phyloP scores from a whole-genome alignment of 2,113 vertebrate genomes.

The Physeter macrocephalus region DNA sequence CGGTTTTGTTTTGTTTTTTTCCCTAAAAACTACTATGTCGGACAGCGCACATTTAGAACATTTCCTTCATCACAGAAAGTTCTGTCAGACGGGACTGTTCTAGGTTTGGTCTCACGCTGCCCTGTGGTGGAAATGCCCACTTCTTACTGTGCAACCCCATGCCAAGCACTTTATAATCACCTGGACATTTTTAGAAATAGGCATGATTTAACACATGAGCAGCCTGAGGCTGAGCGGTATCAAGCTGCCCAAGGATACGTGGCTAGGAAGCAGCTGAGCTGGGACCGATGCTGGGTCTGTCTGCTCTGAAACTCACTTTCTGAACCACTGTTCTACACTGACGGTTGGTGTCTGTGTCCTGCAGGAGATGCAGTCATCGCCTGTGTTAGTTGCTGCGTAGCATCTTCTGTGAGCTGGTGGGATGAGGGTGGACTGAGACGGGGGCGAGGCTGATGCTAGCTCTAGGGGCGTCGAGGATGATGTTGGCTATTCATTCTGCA shows the following conservation, averaged over 20 bases:
- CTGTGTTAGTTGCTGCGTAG: not conserved
- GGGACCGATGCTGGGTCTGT: not conserved
- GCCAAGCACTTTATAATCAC: not conserved
- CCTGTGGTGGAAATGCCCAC: not conserved
- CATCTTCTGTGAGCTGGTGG: not conserved
- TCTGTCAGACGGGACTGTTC: not conserved
- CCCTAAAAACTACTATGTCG: not conserved
- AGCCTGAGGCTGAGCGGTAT: not conserved
- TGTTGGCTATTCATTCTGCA: not conserved
- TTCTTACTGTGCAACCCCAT: too few relatives aligned
- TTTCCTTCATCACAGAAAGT: not conserved
- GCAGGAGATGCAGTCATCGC: fast-evolving
- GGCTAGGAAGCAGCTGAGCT: not conserved
- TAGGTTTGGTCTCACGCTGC: not conserved
- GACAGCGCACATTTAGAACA: not conserved
- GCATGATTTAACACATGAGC: not conserved
- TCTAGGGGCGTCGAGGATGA: fast-evolving
- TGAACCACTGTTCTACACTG: not conserved
- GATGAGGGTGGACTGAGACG: too few relatives aligned
- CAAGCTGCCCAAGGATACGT: not conserved
- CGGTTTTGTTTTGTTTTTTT: not conserved
- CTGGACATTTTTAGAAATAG: not conserved
- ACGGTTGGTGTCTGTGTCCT: not conserved
- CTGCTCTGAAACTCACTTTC: not conserved
- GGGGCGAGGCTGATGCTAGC: not conserved